Conservation (phyloP, 2,113 vertebrate species). For the Chionis minor region DNA sequence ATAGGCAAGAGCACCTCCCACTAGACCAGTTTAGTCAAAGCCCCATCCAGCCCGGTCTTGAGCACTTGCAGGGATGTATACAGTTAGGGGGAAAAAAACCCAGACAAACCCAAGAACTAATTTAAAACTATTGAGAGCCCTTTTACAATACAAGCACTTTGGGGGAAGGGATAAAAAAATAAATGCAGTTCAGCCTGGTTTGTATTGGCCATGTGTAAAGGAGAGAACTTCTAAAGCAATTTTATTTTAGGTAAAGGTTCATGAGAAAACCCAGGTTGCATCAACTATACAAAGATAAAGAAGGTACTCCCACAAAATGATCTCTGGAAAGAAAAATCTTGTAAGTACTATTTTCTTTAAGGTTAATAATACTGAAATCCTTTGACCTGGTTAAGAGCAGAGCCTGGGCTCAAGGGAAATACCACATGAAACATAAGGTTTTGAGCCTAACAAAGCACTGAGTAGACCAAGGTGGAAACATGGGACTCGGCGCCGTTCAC, state of each 20-base stretch:
- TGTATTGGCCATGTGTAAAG: not conserved
- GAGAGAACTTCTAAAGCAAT: not conserved
- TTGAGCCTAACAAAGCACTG: not conserved
- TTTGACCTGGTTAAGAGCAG: not conserved
- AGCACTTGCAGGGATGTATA: not conserved
- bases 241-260: not conserved
- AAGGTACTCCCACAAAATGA: not conserved
- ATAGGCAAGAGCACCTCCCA: too few species aligned
- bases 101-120: not conserved
- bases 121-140: not conserved
- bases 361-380: not conserved
- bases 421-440: not conserved
- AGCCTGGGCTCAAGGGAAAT: not conserved
- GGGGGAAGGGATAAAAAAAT: not conserved
- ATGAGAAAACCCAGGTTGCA: not conserved
- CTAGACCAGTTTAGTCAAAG: too few species aligned
- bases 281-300: not conserved
- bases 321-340: not conserved
- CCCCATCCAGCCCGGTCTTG: too few species aligned
- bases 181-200: not conserved
- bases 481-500: accelerated
- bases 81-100: not conserved
- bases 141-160: not conserved
- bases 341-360: not conserved
- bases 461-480: not conserved